Evolutionary conservation across 2,113 vertebrate species (phyloP).

Genomic region (Athene noctua): DNA sequence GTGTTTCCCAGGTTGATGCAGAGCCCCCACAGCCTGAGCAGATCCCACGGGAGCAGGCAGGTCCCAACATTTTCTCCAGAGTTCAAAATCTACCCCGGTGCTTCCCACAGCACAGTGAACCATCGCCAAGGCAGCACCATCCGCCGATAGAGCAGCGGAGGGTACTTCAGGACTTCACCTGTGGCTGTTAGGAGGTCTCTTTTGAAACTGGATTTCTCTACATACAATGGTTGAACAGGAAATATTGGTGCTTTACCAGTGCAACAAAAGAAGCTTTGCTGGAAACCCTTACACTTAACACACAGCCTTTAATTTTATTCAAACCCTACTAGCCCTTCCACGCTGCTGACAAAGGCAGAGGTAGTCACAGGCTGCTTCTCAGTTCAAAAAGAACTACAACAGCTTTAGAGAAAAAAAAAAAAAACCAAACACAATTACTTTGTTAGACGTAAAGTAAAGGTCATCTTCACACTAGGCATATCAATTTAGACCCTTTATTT

Average conservation of each 20-base stretch:
- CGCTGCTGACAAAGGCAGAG: background rate
- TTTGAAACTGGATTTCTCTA: background rate
- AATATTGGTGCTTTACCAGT: background rate
- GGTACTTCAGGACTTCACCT: background rate
- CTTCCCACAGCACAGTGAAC: background rate
- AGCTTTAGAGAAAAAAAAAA: background rate
- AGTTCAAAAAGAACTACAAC: background rate
- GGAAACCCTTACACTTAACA: background rate
- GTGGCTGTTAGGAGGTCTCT: background rate
- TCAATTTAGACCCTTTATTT: background rate
- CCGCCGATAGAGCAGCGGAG: background rate
- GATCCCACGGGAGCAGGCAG: accelerated
- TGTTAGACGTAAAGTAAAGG: background rate
- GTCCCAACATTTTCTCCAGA: background rate
- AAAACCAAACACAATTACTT: background rate
- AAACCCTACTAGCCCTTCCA: background rate
- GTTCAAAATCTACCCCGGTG: accelerated
- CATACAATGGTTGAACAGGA: background rate
- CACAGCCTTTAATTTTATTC: background rate
- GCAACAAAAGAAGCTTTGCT: background rate
- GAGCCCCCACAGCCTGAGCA: accelerated
- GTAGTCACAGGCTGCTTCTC: background rate
- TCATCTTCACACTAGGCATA: background rate
- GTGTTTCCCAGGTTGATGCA: accelerated
- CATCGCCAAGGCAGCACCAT: background rate